Evolutionary conservation across 2,888 invertebrate species (phyloP).

Genomic region (Eumacrocentrus americanus): DNA sequence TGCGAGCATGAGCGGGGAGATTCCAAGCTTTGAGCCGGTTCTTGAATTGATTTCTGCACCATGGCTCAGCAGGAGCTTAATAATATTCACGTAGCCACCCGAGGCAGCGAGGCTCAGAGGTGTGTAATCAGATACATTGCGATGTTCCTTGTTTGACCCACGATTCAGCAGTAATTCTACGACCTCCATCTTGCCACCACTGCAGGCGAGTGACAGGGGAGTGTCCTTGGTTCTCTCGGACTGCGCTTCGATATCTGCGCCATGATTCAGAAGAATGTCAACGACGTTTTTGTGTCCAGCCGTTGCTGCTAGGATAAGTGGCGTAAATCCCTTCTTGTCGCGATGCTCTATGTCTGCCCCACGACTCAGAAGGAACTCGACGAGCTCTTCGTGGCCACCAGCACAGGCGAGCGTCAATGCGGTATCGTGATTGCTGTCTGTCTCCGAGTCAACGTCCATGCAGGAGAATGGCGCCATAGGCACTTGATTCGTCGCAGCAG

Average conservation of each 20-base stretch:
- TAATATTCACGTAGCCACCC: conserved; percentile 98
- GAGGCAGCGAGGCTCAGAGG: conserved; percentile 98
- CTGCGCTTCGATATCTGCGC: conserved; percentile 98
- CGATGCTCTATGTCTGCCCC: conserved; percentile 96
- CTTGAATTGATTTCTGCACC: conserved; percentile 99
- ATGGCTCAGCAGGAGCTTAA: conserved; percentile 87
- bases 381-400: conserved; percentile 95
- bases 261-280: conserved; percentile 89
- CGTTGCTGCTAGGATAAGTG: conserved; percentile 95
- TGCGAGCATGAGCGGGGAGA: conserved; percentile 98
- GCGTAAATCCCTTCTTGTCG: conserved; percentile 99
- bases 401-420: conserved; percentile 97
- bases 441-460: conserved; percentile 96
- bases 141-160: conserved; percentile 95
- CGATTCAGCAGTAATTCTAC: conserved; percentile 88
- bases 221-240: conserved; percentile 99
- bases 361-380: conserved; percentile 86
- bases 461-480: conserved; percentile 70
- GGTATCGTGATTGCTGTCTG: conserved; percentile 98
- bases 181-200: conserved; percentile 95
- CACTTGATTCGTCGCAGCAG: conserved; percentile 47
- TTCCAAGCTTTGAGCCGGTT: conserved; percentile 95
- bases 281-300: conserved; percentile 93
- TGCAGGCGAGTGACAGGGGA: conserved; percentile 95
- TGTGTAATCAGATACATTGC: conserved; percentile 99